These are phyloP conservation scores for Intellagama lesueurii DNA, from an alignment of 2,797 vertebrate species.

Conservation along the genomic window DNA sequence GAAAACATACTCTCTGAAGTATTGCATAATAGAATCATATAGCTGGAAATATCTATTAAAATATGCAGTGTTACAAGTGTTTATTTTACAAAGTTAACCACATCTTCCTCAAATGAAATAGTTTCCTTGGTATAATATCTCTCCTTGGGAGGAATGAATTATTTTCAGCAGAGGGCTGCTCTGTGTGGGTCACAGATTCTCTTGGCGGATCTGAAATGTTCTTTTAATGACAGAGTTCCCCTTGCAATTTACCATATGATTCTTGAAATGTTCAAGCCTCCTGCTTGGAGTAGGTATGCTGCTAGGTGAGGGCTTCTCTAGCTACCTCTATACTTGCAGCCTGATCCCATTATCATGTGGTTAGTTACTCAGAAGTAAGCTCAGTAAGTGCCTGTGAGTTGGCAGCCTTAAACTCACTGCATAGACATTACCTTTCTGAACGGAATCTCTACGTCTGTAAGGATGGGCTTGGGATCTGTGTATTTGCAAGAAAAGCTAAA, in stretches of 20 bases:
- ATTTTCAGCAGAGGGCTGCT: neutral
- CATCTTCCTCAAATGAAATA: slow-evolving; percentile 33
- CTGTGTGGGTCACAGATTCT: neutral
- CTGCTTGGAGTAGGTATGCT: neutral
- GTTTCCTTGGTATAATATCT: neutral
- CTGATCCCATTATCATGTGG: neutral
- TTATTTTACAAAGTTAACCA: slow-evolving; percentile 5
- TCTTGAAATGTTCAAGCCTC: neutral
- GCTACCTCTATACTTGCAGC: neutral
- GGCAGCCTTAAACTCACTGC: neutral
- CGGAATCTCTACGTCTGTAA: neutral
- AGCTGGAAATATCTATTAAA: slow-evolving; percentile 43
- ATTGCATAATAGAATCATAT: slow-evolving; percentile 26
- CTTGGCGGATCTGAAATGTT: neutral
- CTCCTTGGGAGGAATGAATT: neutral
- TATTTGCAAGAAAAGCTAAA: neutral
- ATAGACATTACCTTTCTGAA: too few relatives aligned
- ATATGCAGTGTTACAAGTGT: slow-evolving; percentile 20
- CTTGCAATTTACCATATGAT: neutral
- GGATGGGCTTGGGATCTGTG: neutral
- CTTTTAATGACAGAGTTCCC: neutral
- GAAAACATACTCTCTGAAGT: slow-evolving; percentile 28
- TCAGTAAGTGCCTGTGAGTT: neutral
- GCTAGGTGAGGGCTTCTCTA: neutral
- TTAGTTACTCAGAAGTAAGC: neutral